These are phyloP conservation scores for Ectemnius lituratus DNA, from an alignment of 2,888 invertebrate genomes.

Conservation along the genomic window DNA sequence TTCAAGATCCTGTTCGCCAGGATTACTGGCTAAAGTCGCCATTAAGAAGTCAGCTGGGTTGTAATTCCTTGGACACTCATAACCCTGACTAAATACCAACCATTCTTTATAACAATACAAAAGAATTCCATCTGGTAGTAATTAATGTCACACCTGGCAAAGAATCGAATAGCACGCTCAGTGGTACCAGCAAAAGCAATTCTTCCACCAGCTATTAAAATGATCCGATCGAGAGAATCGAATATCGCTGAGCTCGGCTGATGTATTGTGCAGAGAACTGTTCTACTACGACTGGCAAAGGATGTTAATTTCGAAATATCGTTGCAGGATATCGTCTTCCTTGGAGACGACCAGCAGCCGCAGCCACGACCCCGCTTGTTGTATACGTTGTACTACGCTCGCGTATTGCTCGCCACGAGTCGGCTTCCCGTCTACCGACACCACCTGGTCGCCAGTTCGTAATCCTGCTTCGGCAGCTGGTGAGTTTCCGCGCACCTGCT, in stretches of 20 bases:
- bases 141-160: slow-evolving; percentile 81
- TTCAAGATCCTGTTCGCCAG: slow-evolving; percentile 87
- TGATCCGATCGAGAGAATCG: slow-evolving; percentile 87
- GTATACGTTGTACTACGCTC: slow-evolving; percentile 93
- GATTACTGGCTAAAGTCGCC: slow-evolving; percentile 88
- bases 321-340: slow-evolving; percentile 95
- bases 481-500: slow-evolving; percentile 91
- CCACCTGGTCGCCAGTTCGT: slow-evolving; percentile 91
- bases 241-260: slow-evolving; percentile 95
- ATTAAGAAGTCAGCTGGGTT: slow-evolving; percentile 96
- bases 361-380: slow-evolving; percentile 88
- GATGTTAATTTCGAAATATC: slow-evolving; percentile 86
- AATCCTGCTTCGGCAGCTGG: slow-evolving; percentile 93
- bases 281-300: slow-evolving; percentile 88
- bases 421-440: slow-evolving; percentile 94
- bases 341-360: slow-evolving; percentile 94
- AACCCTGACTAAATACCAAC: slow-evolving; percentile 81
- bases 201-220: slow-evolving; percentile 92
- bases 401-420: slow-evolving; percentile 92
- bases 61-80: slow-evolving; percentile 88
- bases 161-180: slow-evolving; percentile 83
- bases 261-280: slow-evolving; percentile 95
- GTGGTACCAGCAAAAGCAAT: slow-evolving; percentile 90
- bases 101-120: neutral
- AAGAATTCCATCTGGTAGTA: neutral